Evolutionary conservation across 2,797 vertebrate species (phyloP).

Genomic region (Sebastes variabilis): DNA sequence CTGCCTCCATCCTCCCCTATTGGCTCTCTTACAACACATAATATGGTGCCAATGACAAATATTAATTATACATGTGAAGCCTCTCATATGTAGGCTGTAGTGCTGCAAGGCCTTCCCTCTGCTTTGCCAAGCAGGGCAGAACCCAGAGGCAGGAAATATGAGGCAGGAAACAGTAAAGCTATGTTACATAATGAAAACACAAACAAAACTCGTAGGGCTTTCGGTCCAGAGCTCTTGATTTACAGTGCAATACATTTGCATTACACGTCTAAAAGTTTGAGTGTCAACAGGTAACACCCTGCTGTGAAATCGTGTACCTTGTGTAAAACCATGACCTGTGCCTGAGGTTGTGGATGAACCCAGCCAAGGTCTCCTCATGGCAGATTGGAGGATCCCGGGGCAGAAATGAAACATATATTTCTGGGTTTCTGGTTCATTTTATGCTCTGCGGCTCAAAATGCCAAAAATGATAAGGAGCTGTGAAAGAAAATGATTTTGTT

Average conservation of each 20-base stretch:
- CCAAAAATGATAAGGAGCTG: background rate
- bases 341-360: constrained; percentile 36
- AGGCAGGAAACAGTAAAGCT: constrained; percentile 42
- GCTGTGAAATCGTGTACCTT: background rate
- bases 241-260: accelerated
- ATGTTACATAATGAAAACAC: constrained; percentile 48
- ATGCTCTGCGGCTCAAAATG: constrained; percentile 10
- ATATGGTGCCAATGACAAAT: constrained; percentile 49
- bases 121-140: constrained; percentile 70
- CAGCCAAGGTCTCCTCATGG: constrained; percentile 47
- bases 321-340: constrained; percentile 9
- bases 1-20: background rate
- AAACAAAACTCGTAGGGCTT: background rate
- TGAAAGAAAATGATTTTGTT: background rate
- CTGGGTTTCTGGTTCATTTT: constrained; percentile 59
- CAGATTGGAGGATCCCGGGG: constrained; percentile 71
- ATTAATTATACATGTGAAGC: constrained; percentile 71
- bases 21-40: constrained; percentile 36
- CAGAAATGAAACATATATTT: constrained; percentile 50
- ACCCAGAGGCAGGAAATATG: constrained; percentile 61
- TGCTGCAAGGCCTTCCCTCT: constrained; percentile 49
- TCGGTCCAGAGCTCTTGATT: background rate
- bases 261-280: background rate
- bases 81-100: constrained; percentile 64
- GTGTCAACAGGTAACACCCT: background rate